Conservation (phyloP, 2,113 vertebrate species). For the Typhlomys cinereus region DNA sequence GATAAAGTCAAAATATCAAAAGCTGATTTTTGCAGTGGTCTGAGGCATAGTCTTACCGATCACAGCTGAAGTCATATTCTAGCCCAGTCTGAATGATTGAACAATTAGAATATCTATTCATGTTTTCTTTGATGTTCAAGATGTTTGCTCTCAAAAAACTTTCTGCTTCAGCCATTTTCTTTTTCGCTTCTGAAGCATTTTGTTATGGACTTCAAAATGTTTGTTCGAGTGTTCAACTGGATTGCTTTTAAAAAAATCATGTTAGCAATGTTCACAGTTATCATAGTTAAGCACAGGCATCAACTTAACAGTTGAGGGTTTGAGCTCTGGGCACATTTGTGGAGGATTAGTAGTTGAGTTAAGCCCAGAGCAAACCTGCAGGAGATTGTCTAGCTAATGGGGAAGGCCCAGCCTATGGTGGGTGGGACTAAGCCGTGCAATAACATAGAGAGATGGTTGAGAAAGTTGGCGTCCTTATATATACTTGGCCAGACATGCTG, state of each 20-base stretch:
- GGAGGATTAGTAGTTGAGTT: too few species aligned
- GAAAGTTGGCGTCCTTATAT: too few species aligned
- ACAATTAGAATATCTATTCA: not conserved
- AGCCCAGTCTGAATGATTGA: not conserved
- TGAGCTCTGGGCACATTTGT: too few species aligned
- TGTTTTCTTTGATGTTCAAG: rapidly evolving
- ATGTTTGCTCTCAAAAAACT: not conserved
- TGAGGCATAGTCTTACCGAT: not conserved
- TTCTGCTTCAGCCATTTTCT: not conserved
- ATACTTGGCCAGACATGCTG: too few species aligned
- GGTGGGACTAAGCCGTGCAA: too few species aligned
- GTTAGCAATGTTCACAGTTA: rapidly evolving
- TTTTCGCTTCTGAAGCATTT: rapidly evolving
- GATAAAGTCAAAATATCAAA: not conserved
- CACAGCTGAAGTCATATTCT: rapidly evolving
- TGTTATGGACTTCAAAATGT: not conserved
- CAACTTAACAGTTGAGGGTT: too few species aligned
- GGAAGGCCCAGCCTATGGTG: too few species aligned
- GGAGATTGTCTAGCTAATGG: too few species aligned
- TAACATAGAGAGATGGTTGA: too few species aligned
- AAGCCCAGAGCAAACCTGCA: too few species aligned
- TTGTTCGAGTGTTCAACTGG: rapidly evolving
- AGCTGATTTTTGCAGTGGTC: not conserved
- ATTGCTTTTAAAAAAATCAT: not conserved
- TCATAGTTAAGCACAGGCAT: too few species aligned